Base-by-base conservation (phyloP, 2,113 vertebrate genomes). In the Uria lomvia region DNA sequence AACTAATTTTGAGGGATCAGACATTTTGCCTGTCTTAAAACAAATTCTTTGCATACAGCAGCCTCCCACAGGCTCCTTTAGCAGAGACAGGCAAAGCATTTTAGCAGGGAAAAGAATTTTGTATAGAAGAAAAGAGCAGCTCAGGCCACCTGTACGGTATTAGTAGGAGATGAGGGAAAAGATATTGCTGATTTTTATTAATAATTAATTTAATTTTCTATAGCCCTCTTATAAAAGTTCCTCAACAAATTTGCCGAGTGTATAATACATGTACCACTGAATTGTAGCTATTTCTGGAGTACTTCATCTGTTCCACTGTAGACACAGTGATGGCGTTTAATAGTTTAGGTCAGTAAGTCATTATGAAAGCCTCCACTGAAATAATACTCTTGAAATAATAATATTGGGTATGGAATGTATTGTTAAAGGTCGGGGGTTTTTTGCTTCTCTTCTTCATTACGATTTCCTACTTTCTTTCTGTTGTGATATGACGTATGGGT, bases 131-230 rank as follows among this genome's bases (percentile, higher is more conserved):
- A 94, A 76, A 95, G 91, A 63, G 80, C 74, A 76, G 66, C 3
- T 0, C 63, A 34, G 68, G 81, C 81, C 87, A 94, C 93, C 87
- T 97, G 71, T 90, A 74, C 60, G 74, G 59, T 76, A 71, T 76
- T 80, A 82, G 67, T 66, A 63, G 62, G 58, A 94, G 90, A 90
- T 43, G 55, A 90, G 36, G 16, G 11, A 83, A 94, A 92, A 91
- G 77, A 90, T 90, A 96, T 91, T 90, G 89, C 93, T 70, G 91
- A 85, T 86, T 81, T 59, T 63, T 79, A 90, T 95, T 97, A 96
- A 95, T 94, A 91, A 95, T 94, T 92, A 96, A 92, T 90, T 95
- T 89, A 81, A 92, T 97, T 95, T 96, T 95, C 94, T 94, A 52
- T 86, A 80, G 67, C 42, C 23, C 26, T 72, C 81, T 88, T 76